Percentiles rank a stretch among this genome's conserved stretches.
Conservation (phyloP, 2,113 vertebrate genomes). For the Laterallus jamaicensis region DNA sequence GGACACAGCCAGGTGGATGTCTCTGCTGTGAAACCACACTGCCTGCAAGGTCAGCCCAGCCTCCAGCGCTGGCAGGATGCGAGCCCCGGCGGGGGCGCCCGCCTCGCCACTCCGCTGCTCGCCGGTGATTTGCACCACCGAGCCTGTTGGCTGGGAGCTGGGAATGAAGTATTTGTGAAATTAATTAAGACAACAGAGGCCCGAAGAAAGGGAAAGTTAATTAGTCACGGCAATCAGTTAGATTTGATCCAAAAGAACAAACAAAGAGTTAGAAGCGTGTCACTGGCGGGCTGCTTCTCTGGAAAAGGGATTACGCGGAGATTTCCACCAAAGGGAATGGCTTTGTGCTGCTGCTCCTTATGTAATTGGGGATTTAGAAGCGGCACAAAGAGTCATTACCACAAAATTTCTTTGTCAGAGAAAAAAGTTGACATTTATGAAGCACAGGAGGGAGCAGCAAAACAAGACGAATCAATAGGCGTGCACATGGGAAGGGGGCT, state of each 20-base stretch:
- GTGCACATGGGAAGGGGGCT: neutral
- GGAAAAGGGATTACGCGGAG: slow-evolving; percentile 75
- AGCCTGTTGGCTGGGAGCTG: slow-evolving; percentile 55
- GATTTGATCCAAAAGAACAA: slow-evolving; percentile 78
- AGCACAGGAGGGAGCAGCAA: slow-evolving; percentile 52
- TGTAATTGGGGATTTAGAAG: slow-evolving; percentile 78
- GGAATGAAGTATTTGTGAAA: slow-evolving; percentile 69
- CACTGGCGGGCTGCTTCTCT: slow-evolving; percentile 71
- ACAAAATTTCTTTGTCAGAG: slow-evolving; percentile 68
- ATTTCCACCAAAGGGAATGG: slow-evolving; percentile 76
- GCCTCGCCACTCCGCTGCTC: neutral
- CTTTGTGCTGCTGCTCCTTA: slow-evolving; percentile 73
- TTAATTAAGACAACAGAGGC: slow-evolving; percentile 81
- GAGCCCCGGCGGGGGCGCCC: fast-evolving
- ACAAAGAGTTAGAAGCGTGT: slow-evolving; percentile 75
- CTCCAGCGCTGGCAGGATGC: fast-evolving
- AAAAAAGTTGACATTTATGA: slow-evolving; percentile 68
- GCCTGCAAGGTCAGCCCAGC: neutral
- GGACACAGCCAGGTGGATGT: fast-evolving
- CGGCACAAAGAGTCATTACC: slow-evolving; percentile 75
- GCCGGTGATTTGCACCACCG: neutral
- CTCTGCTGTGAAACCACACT: fast-evolving
- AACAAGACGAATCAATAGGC: slow-evolving; percentile 15
- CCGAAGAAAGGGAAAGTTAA: slow-evolving; percentile 75
- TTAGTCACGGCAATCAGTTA: slow-evolving; percentile 79